Evolutionary conservation across 2,797 vertebrate species (phyloP).

Genomic region (Lophius americanus): DNA sequence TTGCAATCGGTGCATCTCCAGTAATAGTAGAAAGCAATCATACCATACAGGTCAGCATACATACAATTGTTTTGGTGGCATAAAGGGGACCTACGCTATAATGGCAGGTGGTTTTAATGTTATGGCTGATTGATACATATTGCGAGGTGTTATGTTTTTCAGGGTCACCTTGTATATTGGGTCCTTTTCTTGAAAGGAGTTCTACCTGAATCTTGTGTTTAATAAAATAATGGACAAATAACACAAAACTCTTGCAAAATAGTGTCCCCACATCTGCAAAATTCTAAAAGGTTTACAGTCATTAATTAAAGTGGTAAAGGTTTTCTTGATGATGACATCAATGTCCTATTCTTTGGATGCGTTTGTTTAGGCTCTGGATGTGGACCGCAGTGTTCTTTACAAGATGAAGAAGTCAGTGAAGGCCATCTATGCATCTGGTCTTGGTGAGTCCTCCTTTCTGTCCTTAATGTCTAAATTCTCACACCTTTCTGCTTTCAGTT

Average conservation of each 20-base stretch:
- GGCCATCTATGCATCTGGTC: constrained; percentile 95
- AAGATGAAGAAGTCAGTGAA: constrained; percentile 99
- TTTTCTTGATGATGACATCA: neutral
- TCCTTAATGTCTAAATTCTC: neutral
- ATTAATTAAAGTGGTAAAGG: neutral
- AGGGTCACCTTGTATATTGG: too few species aligned
- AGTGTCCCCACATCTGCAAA: neutral
- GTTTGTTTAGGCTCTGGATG: constrained; percentile 89
- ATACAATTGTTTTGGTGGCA: too few species aligned
- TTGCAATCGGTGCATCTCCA: too few species aligned
- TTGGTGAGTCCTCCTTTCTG: constrained; percentile 86
- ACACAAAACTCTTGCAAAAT: neutral
- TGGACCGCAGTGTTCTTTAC: constrained; percentile 96
- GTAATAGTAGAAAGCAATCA: too few species aligned
- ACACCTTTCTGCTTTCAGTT: neutral
- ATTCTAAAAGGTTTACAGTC: neutral
- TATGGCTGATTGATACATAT: too few species aligned
- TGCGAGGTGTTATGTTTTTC: too few species aligned
- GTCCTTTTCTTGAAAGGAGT: too few species aligned
- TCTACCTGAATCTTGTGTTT: too few species aligned
- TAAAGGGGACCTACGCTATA: too few species aligned
- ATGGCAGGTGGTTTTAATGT: too few species aligned
- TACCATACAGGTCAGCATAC: too few species aligned
- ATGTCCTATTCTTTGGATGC: constrained; percentile 39
- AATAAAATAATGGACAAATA: neutral